A percentile compares a stretch with the other conserved stretches of the same genome.
phyloP scores from a whole-genome alignment of 2,113 vertebrate species.

The Xenotilapia flavipinnis region DNA sequence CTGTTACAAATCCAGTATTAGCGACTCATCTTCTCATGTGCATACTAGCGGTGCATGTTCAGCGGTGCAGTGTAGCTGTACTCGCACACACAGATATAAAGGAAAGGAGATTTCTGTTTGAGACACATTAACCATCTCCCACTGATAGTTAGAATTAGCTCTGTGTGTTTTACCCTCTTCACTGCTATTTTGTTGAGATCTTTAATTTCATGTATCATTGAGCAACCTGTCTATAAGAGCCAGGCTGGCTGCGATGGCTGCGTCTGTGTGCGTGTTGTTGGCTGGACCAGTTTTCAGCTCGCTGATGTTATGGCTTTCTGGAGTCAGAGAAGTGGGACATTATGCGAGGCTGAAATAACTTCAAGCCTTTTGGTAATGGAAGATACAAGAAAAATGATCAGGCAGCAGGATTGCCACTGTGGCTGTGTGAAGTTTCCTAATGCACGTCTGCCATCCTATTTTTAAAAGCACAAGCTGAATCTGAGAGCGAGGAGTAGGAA shows the following conservation, averaged over 20 bases:
- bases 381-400: slow-evolving; percentile 33
- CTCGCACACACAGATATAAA: not conserved
- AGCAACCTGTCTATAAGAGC: slow-evolving; percentile 62
- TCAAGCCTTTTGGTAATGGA: slow-evolving; percentile 25
- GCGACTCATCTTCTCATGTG: not conserved
- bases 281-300: slow-evolving; percentile 36
- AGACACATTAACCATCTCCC: slow-evolving; percentile 35
- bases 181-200: slow-evolving; percentile 51
- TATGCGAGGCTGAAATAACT: slow-evolving; percentile 33
- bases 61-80: not conserved
- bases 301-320: slow-evolving; percentile 39
- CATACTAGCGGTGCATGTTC: not conserved
- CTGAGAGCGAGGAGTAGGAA: not conserved
- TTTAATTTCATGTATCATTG: slow-evolving; percentile 74
- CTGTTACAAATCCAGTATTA: not conserved
- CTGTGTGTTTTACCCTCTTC: slow-evolving; percentile 55
- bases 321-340: slow-evolving; percentile 36
- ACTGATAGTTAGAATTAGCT: slow-evolving; percentile 56
- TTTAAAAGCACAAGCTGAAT: not conserved
- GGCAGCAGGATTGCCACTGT: not conserved
- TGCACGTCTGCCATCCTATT: not conserved
- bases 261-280: not conserved
- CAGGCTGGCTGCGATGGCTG: slow-evolving; percentile 19
- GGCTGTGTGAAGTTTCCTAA: not conserved
- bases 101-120: not conserved